phyloP scores from a whole-genome alignment of 53 echinoderm and acorn worm species.

The Holothuria scabra region DNA sequence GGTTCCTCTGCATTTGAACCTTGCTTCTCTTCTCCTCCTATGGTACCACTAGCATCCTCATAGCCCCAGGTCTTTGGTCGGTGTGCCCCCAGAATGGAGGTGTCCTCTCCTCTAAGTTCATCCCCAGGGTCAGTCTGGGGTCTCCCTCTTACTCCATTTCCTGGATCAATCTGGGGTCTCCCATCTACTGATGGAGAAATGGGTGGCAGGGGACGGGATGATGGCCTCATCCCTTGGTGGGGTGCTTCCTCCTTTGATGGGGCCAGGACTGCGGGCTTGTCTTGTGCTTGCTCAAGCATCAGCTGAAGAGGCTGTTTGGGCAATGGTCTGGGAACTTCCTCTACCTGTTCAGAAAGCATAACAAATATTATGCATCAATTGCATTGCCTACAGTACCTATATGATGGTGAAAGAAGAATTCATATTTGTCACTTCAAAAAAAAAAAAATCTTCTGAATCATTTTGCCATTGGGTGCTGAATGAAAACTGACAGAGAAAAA shows the following conservation, averaged over 20 bases:
- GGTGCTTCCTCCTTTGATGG: constrained; percentile 36
- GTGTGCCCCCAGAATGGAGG: background rate
- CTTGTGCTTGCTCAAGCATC: constrained; percentile 74
- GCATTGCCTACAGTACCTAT: background rate
- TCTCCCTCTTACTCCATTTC: too few species aligned
- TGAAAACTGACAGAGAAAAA: too few species aligned
- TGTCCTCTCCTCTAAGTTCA: background rate
- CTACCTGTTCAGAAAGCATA: constrained; percentile 56
- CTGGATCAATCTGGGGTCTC: background rate
- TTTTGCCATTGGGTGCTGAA: too few species aligned
- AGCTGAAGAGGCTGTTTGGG: constrained; percentile 88
- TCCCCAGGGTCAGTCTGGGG: background rate
- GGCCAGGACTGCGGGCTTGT: constrained; percentile 49
- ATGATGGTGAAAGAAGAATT: background rate
- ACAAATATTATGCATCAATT: background rate
- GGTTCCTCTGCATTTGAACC: constrained; percentile 71
- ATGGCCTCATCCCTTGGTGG: constrained; percentile 28
- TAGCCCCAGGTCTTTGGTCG: constrained; percentile 74
- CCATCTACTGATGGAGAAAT: constrained; percentile 38
- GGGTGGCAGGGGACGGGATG: constrained; percentile 82
- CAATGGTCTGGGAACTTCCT: constrained; percentile 79
- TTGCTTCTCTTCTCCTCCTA: constrained; percentile 20
- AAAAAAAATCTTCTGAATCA: background rate
- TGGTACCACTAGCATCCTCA: constrained; percentile 64
- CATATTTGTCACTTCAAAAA: background rate